phyloP scores from a whole-genome alignment of 2,888 invertebrate species.

The Caenorhabditis sp. region DNA sequence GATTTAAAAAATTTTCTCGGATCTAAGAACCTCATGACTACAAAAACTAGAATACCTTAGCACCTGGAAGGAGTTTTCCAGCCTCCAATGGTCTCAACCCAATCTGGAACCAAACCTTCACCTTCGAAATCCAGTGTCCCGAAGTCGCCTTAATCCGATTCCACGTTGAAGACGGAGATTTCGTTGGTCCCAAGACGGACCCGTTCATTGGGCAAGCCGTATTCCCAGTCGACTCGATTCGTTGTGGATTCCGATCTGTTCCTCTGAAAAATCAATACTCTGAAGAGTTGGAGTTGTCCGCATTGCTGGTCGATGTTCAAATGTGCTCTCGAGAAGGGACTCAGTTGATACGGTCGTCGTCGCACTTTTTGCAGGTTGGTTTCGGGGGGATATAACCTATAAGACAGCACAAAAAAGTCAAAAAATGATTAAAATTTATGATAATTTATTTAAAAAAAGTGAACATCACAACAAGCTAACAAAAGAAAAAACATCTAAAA shows the following conservation, averaged over 20 bases:
- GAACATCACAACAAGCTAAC: too few relatives aligned
- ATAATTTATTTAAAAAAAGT: too few relatives aligned
- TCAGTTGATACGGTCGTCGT: conserved; percentile 65
- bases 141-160: conserved; percentile 91
- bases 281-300: conserved; percentile 94
- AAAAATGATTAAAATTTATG: too few relatives aligned
- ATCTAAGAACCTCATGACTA: too few relatives aligned
- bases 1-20: too few relatives aligned
- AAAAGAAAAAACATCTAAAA: too few relatives aligned
- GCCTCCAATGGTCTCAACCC: conserved; percentile 96
- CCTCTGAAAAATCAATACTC: conserved; percentile 92
- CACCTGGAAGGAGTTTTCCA: conserved; percentile 84
- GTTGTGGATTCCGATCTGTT: conserved; percentile 90
- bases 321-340: conserved; percentile 84
- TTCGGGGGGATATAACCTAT: too few relatives aligned
- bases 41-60: neutral
- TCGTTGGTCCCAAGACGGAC: conserved; percentile 91
- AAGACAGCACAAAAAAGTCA: too few relatives aligned
- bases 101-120: conserved; percentile 92
- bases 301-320: conserved; percentile 91
- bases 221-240: conserved; percentile 88
- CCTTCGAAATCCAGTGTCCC: conserved; percentile 91
- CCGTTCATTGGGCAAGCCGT: conserved; percentile 97
- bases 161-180: conserved; percentile 90
- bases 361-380: conserved; percentile 55